Conservation (phyloP, 2,113 vertebrate genomes). For the Eidolon helvum region DNA sequence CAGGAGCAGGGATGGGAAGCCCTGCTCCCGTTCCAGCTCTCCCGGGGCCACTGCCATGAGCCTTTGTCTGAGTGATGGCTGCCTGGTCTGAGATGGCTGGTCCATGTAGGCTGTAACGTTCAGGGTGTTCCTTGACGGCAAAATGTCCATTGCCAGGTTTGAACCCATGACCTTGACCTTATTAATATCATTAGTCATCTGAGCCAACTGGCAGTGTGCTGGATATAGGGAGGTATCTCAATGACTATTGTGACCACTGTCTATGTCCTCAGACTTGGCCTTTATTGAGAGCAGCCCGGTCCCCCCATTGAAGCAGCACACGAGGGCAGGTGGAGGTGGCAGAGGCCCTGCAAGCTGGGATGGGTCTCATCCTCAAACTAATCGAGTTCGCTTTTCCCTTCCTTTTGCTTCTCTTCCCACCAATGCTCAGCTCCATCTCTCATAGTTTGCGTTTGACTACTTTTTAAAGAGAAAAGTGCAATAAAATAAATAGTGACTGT, state of each 20-base stretch:
- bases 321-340: background rate
- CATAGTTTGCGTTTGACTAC: conserved; percentile 55
- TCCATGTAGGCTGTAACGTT: background rate
- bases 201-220: background rate
- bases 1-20: background rate
- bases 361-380: background rate
- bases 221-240: background rate
- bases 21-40: background rate
- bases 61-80: background rate
- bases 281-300: background rate
- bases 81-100: background rate
- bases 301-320: background rate
- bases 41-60: background rate
- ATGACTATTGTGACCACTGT: background rate
- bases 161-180: background rate
- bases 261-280: background rate
- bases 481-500: conserved; percentile 78
- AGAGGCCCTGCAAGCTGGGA: background rate
- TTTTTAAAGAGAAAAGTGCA: conserved; percentile 75
- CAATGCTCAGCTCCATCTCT: conserved; percentile 50
- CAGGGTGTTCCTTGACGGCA: background rate
- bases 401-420: conserved; percentile 8
- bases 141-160: background rate
- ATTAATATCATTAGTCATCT: background rate
- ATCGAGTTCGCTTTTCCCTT: background rate